A percentile compares a stretch with the other conserved stretches of the same genome.
Conservation (phyloP, 2,888 invertebrate species). For the Ceraclea dissimilis region DNA sequence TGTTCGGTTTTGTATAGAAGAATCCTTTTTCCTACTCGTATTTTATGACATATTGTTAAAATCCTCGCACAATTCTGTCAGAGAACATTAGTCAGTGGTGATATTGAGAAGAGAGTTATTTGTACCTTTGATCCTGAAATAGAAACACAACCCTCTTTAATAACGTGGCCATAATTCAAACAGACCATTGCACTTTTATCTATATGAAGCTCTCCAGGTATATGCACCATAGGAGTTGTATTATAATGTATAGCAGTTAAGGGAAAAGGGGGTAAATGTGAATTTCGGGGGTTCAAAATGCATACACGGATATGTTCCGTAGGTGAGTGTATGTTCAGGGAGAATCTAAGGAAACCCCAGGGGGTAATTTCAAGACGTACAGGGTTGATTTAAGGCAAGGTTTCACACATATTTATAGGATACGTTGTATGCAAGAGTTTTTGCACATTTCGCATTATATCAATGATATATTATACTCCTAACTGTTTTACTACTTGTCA, state of each 20-base stretch:
- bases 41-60: no score
- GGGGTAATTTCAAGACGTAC: background rate
- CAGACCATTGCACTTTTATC: constrained; percentile 1
- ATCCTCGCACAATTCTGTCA: no score
- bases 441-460: background rate
- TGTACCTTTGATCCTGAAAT: no score
- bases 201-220: no score
- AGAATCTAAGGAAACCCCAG: background rate
- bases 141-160: no score
- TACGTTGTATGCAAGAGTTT: background rate
- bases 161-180: background rate
- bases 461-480: background rate
- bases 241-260: background rate
- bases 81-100: no score
- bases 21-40: no score
- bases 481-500: background rate
- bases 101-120: no score
- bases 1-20: no score
- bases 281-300: background rate
- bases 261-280: background rate
- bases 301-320: background rate
- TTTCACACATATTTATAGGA: background rate
- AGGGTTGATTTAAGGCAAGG: background rate
- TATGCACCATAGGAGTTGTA: no score
- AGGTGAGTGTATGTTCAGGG: no score